Evolutionary conservation across 2,797 vertebrate genomes (phyloP).

Genomic region (Synaphobranchus kaupii): DNA sequence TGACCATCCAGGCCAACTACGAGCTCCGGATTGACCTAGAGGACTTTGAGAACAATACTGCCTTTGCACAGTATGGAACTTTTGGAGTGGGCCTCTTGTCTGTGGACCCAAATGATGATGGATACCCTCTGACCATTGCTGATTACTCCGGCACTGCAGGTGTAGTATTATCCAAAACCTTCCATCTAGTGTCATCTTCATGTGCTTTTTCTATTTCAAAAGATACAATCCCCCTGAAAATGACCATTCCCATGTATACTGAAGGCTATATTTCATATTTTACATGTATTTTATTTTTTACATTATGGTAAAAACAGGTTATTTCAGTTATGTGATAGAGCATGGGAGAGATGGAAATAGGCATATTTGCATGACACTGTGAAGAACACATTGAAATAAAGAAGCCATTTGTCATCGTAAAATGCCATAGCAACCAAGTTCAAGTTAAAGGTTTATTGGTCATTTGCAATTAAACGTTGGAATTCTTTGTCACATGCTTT

Average conservation of each 20-base stretch:
- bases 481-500: no score
- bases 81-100: slow-evolving; percentile 89
- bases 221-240: no score
- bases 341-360: not conserved
- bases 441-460: no score
- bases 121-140: slow-evolving; percentile 81
- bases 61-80: slow-evolving; percentile 81
- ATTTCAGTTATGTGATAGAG: not conserved
- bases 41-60: slow-evolving; percentile 89
- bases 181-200: not conserved
- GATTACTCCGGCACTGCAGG: slow-evolving; percentile 90
- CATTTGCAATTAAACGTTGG: no score
- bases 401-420: no score
- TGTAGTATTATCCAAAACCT: slow-evolving; percentile 49
- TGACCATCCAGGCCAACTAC: slow-evolving; percentile 84
- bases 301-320: not conserved
- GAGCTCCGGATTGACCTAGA: slow-evolving; percentile 89
- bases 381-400: no score
- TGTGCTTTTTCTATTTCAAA: no score
- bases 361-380: not conserved
- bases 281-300: not conserved
- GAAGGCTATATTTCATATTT: no score
- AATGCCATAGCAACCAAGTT: no score
- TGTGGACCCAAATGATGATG: slow-evolving; percentile 89
- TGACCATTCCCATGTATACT: no score